Evolutionary conservation across 2,113 vertebrate genomes (phyloP).

Genomic region (Anseranas semipalmata): DNA sequence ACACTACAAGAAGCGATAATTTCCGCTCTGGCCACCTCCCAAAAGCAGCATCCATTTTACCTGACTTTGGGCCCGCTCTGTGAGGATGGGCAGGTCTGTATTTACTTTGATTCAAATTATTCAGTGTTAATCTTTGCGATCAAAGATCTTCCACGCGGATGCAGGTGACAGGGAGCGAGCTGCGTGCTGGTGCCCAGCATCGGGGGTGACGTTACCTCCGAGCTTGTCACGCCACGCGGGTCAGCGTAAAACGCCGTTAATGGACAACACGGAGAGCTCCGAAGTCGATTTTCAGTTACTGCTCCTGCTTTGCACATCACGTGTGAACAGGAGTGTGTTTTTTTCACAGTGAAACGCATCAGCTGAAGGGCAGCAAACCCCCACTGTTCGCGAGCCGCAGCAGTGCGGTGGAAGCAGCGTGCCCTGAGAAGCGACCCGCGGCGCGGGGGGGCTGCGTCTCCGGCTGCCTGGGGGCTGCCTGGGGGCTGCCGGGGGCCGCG

Average conservation of each 20-base stretch:
- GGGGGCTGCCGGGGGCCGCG: too few relatives aligned
- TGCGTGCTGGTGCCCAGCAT: not conserved
- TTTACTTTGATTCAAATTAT: not conserved
- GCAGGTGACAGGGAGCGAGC: not conserved
- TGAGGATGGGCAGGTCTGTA: not conserved
- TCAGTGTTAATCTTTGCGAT: too few relatives aligned
- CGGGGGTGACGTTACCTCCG: too few relatives aligned
- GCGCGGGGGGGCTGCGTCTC: too few relatives aligned
- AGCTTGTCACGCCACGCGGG: too few relatives aligned
- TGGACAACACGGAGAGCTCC: too few relatives aligned
- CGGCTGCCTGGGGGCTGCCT: too few relatives aligned
- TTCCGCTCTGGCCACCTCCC: not conserved
- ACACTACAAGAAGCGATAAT: not conserved
- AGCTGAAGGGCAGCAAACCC: too few relatives aligned
- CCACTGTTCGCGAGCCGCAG: rapidly evolving
- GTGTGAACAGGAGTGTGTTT: too few relatives aligned
- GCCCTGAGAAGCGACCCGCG: not conserved
- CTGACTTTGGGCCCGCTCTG: not conserved
- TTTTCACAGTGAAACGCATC: rapidly evolving
- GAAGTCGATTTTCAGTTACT: not conserved
- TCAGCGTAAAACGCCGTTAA: too few relatives aligned
- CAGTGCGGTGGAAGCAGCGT: too few relatives aligned
- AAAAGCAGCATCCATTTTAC: not conserved
- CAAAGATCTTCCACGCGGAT: not conserved
- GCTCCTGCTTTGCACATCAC: not conserved